Conservation (phyloP, 2,113 vertebrate species). For the Pao palembangensis region DNA sequence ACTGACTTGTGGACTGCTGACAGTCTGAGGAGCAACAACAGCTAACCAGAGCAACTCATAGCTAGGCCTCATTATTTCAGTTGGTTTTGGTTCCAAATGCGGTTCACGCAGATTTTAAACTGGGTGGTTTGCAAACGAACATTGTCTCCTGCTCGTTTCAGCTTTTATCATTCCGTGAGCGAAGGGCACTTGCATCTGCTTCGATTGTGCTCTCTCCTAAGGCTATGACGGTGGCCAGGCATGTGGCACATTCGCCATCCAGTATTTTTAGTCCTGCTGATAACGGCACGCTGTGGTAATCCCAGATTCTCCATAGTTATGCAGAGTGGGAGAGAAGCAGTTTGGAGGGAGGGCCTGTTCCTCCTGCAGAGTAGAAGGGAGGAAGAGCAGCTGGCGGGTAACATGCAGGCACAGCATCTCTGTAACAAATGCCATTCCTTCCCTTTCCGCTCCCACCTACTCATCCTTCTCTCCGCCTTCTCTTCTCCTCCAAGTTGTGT, state of each 20-base stretch:
- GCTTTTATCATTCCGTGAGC: constrained; percentile 38
- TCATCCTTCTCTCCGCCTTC: constrained; percentile 6
- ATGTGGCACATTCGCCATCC: constrained; percentile 34
- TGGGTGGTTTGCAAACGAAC: constrained; percentile 37
- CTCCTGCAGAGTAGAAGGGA: constrained; percentile 44
- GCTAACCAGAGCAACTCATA: too few species aligned
- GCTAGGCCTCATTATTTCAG: too few species aligned
- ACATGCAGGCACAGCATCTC: constrained; percentile 48
- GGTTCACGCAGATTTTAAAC: constrained; percentile 7
- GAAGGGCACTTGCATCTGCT: constrained; percentile 43
- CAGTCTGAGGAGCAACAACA: too few species aligned
- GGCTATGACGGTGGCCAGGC: constrained; percentile 32
- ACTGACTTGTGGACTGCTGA: too few species aligned
- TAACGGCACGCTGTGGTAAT: constrained; percentile 38
- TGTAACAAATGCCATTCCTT: constrained; percentile 29
- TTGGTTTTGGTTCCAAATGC: too few species aligned
- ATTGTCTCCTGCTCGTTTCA: constrained; percentile 39
- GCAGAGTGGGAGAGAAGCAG: constrained; percentile 33
- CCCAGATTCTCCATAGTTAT: constrained; percentile 51
- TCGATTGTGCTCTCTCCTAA: constrained; percentile 14
- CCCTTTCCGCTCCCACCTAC: not conserved
- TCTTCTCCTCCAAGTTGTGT: constrained; percentile 33
- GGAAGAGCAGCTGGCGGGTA: constrained; percentile 59
- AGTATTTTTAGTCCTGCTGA: constrained; percentile 63
- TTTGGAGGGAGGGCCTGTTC: constrained; percentile 44